Base-by-base conservation (phyloP, 2,888 invertebrate genomes). In the Trissolcus brochymenae region DNA sequence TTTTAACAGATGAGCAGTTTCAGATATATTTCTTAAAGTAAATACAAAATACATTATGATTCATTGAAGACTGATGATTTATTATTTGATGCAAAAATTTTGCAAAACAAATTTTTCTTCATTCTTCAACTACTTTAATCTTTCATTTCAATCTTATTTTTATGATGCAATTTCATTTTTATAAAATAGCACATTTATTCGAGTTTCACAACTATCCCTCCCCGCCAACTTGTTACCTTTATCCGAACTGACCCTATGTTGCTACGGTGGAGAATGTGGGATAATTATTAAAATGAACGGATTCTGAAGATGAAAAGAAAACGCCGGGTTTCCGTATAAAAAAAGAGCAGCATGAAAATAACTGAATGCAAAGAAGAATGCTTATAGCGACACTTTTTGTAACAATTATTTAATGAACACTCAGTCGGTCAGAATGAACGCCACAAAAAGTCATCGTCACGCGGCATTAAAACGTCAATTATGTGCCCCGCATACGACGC, bases 261-360 rank as follows among this genome's bases (percentile, higher is more conserved):
- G 25, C n/a, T n/a, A n/a, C 25, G 25, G 35, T 35, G 9, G 1
- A 11, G 35, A 11, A 35, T 35, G 57, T 57, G 41, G 43, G 72
- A 35, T 43, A 25, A 57, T 57, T 71, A 11, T 62, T 56, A 62
- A 50, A 46, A 29, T 51, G 55, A 61, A 62, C 40, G 64, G 57
- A 64, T 71, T 71, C 64, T 64, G 60, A 57, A 62, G 57, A 71
- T 71, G 62, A 64, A 55, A 71, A 40, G 35, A 56, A 62, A 71
- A 35, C 62, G 62, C 41, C 49, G 3, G 25, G 25, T 25, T 62
- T 68, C 11, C 25, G 41, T 14, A 68, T 4, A 35, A 43, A 29
- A 59, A 55, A 68, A 43, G 49, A 19, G 29, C 25, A 25, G 16
- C 40, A 9, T 6, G 43, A 29, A 51, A 66, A 40, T 29, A 65